Percentiles rank a stretch among this genome's conserved stretches.
These are phyloP conservation scores for Ellobius talpinus DNA, from an alignment of 2,113 vertebrate genomes.

Conservation along the genomic window DNA sequence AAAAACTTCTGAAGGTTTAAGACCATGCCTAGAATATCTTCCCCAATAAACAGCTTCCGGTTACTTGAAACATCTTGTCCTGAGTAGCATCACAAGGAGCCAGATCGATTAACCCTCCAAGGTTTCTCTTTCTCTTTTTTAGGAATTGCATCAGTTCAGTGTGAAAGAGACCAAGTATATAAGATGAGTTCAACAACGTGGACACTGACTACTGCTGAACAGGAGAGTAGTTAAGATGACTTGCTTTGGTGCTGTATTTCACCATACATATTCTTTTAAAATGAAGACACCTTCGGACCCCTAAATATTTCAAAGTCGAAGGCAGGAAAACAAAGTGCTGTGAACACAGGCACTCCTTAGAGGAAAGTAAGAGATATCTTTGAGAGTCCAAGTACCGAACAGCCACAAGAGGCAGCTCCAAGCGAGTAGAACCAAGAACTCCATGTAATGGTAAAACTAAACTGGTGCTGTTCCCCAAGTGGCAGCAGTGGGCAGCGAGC, in stretches of 20 bases:
- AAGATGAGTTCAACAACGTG: background rate
- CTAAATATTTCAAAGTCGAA: background rate
- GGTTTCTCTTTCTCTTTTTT: background rate
- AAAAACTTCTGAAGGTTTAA: constrained; percentile 40
- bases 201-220: background rate
- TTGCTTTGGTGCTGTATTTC: background rate
- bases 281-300: background rate
- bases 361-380: background rate
- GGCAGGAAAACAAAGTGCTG: background rate
- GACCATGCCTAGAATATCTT: background rate
- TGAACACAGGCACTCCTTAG: background rate
- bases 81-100: background rate
- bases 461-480: no score
- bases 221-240: no score
- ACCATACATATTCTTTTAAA: background rate
- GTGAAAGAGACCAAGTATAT: background rate
- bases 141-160: background rate
- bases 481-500: no score
- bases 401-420: background rate
- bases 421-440: background rate
- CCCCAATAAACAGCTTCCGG: background rate
- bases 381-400: background rate
- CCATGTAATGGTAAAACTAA: no score
- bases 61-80: background rate
- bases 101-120: background rate